Evolutionary conservation across 2,888 invertebrate genomes (phyloP).

Genomic region (Apamea epomidion): DNA sequence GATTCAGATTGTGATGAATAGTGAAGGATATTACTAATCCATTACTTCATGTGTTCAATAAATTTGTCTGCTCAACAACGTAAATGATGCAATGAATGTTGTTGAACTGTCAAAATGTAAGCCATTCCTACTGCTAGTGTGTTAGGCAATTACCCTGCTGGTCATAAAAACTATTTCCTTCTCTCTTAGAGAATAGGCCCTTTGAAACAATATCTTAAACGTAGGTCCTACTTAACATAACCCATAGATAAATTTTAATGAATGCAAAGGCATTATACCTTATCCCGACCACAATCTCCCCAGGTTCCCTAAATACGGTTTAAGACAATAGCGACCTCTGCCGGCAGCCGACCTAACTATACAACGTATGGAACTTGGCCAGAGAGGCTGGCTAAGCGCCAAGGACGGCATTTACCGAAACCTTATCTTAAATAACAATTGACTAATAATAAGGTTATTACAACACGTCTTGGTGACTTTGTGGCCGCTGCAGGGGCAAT

Average conservation of each 20-base stretch:
- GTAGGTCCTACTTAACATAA: background rate
- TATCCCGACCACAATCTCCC: conserved; percentile 16
- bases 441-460: conserved; percentile 48
- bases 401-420: conserved; percentile 41
- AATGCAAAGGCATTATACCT: conserved; percentile 24
- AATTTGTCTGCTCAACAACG: too few relatives aligned
- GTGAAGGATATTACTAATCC: too few relatives aligned
- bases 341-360: conserved; percentile 10
- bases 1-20: too few relatives aligned
- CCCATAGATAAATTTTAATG: conserved; percentile 37
- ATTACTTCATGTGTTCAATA: too few relatives aligned
- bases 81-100: too few relatives aligned
- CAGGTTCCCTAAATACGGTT: conserved; percentile 41
- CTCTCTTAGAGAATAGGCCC: background rate
- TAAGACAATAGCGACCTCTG: conserved; percentile 48
- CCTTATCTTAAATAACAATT: conserved; percentile 62
- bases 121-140: too few relatives aligned
- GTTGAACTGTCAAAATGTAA: too few relatives aligned
- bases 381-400: conserved; percentile 42
- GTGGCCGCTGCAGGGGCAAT: conserved; percentile 1
- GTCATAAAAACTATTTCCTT: background rate
- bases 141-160: too few relatives aligned
- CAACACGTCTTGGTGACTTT: conserved; percentile 24
- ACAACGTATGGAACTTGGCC: conserved; percentile 43
- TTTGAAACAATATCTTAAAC: background rate